Evolutionary conservation across 1,140 invertebrate genomes (phyloP), one percentile per base, ranked within the genome.

Genomic region (Lepidurus arcticus): DNA sequence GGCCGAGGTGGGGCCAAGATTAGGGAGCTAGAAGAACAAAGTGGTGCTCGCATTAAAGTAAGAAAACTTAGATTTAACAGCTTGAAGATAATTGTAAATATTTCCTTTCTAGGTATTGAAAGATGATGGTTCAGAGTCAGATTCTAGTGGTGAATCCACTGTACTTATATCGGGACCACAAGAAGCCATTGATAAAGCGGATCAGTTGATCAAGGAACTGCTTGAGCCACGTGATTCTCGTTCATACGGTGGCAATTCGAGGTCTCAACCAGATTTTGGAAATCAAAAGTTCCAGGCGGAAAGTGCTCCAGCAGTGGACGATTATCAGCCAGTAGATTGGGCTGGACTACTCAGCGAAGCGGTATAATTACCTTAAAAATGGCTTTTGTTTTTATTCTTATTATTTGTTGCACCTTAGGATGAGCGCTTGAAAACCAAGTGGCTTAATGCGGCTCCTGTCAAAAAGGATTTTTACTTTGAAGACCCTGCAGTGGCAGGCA

Each of bases 381-480:
- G 16, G 34, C 21, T 34, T 3, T 16, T 0, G 44, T 79, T 42
- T 43, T 76, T 16, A 78, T 9, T 43, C 6, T 8, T 13, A 11
- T 9, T 44, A 16, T 24, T 16, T 5, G 65, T 79, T 74, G 47
- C 76, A 76, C 26, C 79, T 77, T 83, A 91, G 87, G 87, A 90
- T 78, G 81, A 84, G 79, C 83, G 82, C 9, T 86, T 88, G 77
- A 85, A 87, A 76, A 85, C 85, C 75, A 88, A 88, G 78, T 92
- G 89, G 88, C 87, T 88, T 1, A 87, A 88, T 79, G 85, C 90
- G 24, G 90, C 91, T 1, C 85, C 87, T 3, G 87, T 96, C 16
- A 86, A 88, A 4, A 97, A 96, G 85, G 85, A 94, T 82, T 95
- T 97, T 83, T 98, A 97, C 82, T 85, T 88, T 80, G 95, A 97